Conservation (phyloP, 2,113 vertebrate genomes). For the Aramus guarauna region DNA sequence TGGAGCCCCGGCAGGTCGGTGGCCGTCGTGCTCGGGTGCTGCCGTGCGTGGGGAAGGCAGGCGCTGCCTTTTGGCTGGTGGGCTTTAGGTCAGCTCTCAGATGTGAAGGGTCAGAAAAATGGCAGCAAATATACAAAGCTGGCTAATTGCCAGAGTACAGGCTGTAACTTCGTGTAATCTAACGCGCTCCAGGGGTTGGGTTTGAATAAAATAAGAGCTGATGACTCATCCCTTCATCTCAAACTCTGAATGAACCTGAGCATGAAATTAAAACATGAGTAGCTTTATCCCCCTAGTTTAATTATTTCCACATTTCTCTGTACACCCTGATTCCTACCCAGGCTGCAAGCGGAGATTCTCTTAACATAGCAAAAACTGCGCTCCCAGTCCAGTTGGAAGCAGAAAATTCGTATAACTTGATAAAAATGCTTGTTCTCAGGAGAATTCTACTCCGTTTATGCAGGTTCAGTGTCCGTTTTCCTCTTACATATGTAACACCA, state of each 20-base stretch:
- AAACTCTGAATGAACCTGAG: conserved; percentile 48
- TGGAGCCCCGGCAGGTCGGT: fast-evolving
- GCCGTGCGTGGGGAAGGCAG: fast-evolving
- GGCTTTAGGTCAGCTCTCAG: neutral
- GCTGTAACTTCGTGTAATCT: neutral
- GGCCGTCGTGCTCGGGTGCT: neutral
- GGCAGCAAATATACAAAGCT: neutral
- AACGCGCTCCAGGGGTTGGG: neutral
- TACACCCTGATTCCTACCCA: neutral
- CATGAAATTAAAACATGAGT: conserved; percentile 43
- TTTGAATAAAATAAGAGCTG: neutral
- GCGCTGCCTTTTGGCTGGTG: neutral
- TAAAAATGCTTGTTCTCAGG: neutral
- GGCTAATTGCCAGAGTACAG: neutral
- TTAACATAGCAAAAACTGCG: neutral
- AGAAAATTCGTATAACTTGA: neutral
- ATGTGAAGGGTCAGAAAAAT: neutral
- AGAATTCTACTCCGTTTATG: neutral
- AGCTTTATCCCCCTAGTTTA: neutral
- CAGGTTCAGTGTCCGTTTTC: neutral
- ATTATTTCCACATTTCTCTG: conserved; percentile 39
- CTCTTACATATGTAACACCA: neutral
- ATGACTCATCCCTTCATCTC: conserved; percentile 16
- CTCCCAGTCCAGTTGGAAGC: neutral
- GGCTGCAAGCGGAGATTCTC: neutral